phyloP scores from a whole-genome alignment of 2,797 vertebrate genomes.

The Platalea minor region DNA sequence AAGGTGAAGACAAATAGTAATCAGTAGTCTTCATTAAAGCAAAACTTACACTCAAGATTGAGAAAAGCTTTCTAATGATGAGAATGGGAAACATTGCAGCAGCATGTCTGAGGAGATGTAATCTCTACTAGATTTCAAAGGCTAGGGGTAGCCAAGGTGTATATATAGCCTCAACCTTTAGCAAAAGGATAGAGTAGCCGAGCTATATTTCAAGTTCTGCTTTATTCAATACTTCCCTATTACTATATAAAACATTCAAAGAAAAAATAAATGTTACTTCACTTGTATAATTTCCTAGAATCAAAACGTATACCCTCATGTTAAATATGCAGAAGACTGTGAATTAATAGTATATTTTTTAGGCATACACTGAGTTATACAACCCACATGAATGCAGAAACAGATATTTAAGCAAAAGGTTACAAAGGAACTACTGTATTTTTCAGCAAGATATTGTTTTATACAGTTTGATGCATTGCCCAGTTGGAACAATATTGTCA shows the following conservation, averaged over 20 bases:
- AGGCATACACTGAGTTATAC: background rate
- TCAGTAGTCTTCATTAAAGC: background rate
- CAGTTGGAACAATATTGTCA: background rate
- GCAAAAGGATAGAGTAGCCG: background rate
- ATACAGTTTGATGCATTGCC: background rate
- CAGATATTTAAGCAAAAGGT: background rate
- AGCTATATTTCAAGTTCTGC: background rate
- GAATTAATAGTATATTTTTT: background rate
- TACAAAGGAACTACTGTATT: background rate
- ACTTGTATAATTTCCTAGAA: background rate
- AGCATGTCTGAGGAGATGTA: background rate
- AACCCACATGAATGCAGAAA: background rate
- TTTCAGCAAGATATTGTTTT: background rate
- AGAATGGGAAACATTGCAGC: background rate
- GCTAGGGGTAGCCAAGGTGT: background rate
- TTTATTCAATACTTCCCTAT: background rate
- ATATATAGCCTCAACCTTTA: background rate
- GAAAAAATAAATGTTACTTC: background rate
- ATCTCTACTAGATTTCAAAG: background rate
- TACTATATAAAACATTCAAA: background rate
- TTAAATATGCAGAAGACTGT: background rate
- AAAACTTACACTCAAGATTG: background rate
- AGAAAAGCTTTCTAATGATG: background rate
- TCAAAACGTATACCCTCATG: background rate
- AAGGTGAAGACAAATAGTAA: background rate